A percentile compares a stretch with the other conserved stretches of the same genome.
Evolutionary conservation across 1,140 invertebrate species (phyloP).

Genomic region (Drosophila neocordata): DNA sequence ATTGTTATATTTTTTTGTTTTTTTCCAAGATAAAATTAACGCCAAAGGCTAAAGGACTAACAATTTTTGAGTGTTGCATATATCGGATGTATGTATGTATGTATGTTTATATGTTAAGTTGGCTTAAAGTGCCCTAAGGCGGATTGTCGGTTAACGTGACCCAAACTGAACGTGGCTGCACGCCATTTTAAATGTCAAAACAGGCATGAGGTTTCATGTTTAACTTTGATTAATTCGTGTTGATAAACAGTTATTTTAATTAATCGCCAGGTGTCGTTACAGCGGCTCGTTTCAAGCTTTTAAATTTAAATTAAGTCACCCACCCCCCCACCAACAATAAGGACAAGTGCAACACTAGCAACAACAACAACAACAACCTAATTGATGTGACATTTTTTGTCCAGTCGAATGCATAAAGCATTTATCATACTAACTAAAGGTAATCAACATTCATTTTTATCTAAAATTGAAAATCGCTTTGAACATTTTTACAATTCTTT

Average conservation of each 20-base stretch:
- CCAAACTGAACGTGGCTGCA: slow-evolving; percentile 57
- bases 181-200: slow-evolving; percentile 67
- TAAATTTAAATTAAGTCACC: slow-evolving; percentile 62
- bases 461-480: slow-evolving; percentile 77
- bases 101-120: neutral
- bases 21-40: slow-evolving; percentile 51
- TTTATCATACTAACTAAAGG: slow-evolving; percentile 54
- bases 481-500: slow-evolving; percentile 29
- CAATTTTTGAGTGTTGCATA: neutral
- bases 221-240: slow-evolving; percentile 75
- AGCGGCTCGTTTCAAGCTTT: slow-evolving; percentile 33
- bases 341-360: neutral
- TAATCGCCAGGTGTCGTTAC: slow-evolving; percentile 63
- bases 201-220: slow-evolving; percentile 58
- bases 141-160: neutral
- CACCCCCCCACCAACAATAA: neutral
- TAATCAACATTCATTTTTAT: slow-evolving; percentile 66
- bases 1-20: slow-evolving; percentile 29
- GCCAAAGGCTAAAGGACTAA: slow-evolving; percentile 39
- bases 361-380: slow-evolving; percentile 22
- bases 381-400: slow-evolving; percentile 52
- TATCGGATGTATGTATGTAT: slow-evolving; percentile 6
- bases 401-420: slow-evolving; percentile 45
- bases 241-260: slow-evolving; percentile 79
- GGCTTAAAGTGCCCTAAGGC: neutral